These are phyloP conservation scores for Theonella swinhoei DNA, from an alignment of 37 sponge, comb jelly and placozoan genomes.

Conservation along the genomic window DNA sequence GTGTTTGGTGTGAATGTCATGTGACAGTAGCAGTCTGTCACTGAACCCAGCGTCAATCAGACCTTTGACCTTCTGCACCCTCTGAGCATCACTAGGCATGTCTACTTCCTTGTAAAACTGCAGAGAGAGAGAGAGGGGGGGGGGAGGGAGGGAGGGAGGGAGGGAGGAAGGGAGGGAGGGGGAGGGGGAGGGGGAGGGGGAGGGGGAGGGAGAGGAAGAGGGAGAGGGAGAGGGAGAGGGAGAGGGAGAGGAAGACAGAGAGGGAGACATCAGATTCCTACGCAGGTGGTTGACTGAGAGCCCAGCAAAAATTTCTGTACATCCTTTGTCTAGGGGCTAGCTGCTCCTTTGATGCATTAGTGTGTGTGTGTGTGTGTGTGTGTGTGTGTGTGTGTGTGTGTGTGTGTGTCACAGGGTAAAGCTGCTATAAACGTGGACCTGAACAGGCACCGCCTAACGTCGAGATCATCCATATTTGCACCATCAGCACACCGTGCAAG, in stretches of 20 bases:
- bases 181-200: background rate
- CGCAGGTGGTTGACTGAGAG: too few species aligned
- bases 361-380: too few species aligned
- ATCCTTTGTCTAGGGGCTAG: too few species aligned
- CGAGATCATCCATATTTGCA: too few species aligned
- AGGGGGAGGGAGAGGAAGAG: background rate
- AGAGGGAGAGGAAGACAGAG: background rate
- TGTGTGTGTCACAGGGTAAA: too few species aligned
- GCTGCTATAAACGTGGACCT: too few species aligned
- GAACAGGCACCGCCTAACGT: too few species aligned
- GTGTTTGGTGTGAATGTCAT: conserved; percentile 77
- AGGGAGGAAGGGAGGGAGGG: too few species aligned
- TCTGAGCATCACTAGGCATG: conserved; percentile 77
- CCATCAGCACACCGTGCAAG: too few species aligned
- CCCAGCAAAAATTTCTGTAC: too few species aligned
- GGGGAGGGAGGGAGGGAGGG: background rate
- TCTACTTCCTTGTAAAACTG: conserved; percentile 17
- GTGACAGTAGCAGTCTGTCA: conserved; percentile 52
- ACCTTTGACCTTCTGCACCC: conserved; percentile 61
- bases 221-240: background rate
- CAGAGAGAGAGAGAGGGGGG: background rate
- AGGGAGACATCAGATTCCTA: background rate
- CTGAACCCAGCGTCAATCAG: conserved; percentile 59
- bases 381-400: too few species aligned
- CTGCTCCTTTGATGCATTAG: too few species aligned